Evolutionary conservation across 2,113 vertebrate species (phyloP), one percentile per base, ranked within the genome.

Genomic region (Alexandromys fortis): DNA sequence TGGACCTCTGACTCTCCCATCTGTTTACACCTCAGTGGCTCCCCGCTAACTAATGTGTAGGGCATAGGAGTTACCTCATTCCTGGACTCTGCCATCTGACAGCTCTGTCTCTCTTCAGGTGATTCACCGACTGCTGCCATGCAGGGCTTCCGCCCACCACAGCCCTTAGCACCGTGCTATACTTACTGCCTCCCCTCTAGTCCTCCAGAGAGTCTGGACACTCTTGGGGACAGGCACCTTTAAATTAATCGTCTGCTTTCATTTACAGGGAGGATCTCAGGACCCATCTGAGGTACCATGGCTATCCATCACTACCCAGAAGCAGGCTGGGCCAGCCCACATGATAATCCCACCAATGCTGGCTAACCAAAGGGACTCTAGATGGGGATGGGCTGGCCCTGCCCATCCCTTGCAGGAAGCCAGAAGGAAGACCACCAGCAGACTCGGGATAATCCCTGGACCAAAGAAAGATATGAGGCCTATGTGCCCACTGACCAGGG

Each of bases 301-400:
- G 67, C 5, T 38, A 49, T 52, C 11, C 13, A 52, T 58, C 35
- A 52, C 1, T 21, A 38, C 1, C 28, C 11, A 55, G 35, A 8
- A 6, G 26, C 81, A 45, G 5, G 58, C 16, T 65, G 58, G 24
- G 38, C 58, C 81, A 65, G 81, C 24, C 81, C 38, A 42, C 7
- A 16, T 1, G 2, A 67, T 5, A 30, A 58, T 35, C 26, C 87
- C 21, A 38, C 8, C 49, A 79, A 75, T 49, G 38, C 89, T 21
- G 42, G 30, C 67, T 35, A 61, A 61, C 1, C 19, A 3, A 75
- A 90, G 75, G 47, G 67, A 38, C 65, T 49, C 5, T 5, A 73
- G 38, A 30, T 2, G 5, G 73, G 55, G 30, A 22, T 52, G 42
- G 13, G 2, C 0, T 13, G 12, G 1, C 10, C n/a, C 19, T 13